Percentiles rank a stretch among this genome's conserved stretches.
phyloP scores from a whole-genome alignment of 2,888 invertebrate genomes.

The Drosophila kambysellisi region DNA sequence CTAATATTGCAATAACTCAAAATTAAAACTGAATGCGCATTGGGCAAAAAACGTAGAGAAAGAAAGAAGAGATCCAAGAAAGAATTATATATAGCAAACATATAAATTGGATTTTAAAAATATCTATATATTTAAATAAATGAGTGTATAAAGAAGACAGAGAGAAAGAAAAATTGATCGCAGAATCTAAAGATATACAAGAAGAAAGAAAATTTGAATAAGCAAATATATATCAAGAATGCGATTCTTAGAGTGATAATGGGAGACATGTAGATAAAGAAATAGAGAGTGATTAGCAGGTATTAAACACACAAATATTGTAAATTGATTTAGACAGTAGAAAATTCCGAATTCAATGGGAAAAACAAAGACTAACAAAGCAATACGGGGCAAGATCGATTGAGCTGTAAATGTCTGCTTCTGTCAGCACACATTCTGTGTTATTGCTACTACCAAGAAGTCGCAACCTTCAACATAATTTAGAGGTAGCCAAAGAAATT shows the following conservation, averaged over 20 bases:
- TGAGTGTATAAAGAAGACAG: neutral
- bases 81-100: neutral
- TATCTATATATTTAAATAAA: neutral
- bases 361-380: neutral
- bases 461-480: neutral
- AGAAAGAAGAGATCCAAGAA: neutral
- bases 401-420: neutral
- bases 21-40: conserved; percentile 41
- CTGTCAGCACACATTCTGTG: neutral
- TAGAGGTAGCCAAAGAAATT: neutral
- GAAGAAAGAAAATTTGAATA: neutral
- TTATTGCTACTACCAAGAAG: neutral
- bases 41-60: neutral
- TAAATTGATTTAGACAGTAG: too few relatives aligned
- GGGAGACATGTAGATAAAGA: neutral
- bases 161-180: too few relatives aligned
- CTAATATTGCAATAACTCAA: conserved; percentile 72
- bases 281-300: too few relatives aligned
- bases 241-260: neutral
- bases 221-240: neutral
- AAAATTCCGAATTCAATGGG: neutral
- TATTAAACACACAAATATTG: neutral
- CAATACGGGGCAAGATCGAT: neutral
- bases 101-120: neutral
- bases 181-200: neutral